phyloP scores from a whole-genome alignment of 1,140 invertebrate genomes.

The Cylas formicarius region DNA sequence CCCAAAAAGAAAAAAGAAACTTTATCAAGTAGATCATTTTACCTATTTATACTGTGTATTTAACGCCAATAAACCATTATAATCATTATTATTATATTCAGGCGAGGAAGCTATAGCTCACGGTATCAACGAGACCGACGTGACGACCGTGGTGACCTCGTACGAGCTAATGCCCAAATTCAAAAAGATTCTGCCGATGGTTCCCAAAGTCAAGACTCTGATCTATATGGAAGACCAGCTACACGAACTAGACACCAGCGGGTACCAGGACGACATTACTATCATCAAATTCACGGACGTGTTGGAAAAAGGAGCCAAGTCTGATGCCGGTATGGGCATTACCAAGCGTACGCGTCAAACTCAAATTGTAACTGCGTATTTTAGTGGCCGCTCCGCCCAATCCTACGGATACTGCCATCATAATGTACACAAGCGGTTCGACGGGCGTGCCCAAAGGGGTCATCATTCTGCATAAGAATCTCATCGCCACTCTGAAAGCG shows the following conservation, averaged over 20 bases:
- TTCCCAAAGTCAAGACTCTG: constrained; percentile 65
- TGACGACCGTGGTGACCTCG: constrained; percentile 80
- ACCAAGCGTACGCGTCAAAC: neutral
- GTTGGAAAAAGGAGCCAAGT: constrained; percentile 43
- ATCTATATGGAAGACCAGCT: constrained; percentile 87
- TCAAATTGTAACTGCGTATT: constrained; percentile 13
- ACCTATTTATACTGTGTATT: too few species aligned
- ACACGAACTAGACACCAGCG: constrained; percentile 56
- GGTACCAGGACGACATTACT: constrained; percentile 59
- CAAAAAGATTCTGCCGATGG: constrained; percentile 62
- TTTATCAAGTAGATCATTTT: too few species aligned
- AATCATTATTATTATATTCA: too few species aligned
- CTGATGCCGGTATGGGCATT: constrained; percentile 30
- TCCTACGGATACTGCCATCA: constrained; percentile 76
- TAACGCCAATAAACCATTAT: too few species aligned
- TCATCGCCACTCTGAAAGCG: constrained; percentile 80
- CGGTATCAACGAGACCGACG: constrained; percentile 95
- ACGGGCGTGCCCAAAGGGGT: constrained; percentile 88
- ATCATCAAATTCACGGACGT: constrained; percentile 59
- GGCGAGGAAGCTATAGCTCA: constrained; percentile 91
- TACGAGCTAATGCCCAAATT: constrained; percentile 86
- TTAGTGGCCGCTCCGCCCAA: constrained; percentile 53
- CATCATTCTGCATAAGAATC: constrained; percentile 81
- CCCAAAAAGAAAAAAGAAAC: too few species aligned
- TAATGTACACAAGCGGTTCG: constrained; percentile 95